These are phyloP conservation scores for Drosophila sucinea DNA, from an alignment of 1,140 invertebrate species.

Conservation along the genomic window DNA sequence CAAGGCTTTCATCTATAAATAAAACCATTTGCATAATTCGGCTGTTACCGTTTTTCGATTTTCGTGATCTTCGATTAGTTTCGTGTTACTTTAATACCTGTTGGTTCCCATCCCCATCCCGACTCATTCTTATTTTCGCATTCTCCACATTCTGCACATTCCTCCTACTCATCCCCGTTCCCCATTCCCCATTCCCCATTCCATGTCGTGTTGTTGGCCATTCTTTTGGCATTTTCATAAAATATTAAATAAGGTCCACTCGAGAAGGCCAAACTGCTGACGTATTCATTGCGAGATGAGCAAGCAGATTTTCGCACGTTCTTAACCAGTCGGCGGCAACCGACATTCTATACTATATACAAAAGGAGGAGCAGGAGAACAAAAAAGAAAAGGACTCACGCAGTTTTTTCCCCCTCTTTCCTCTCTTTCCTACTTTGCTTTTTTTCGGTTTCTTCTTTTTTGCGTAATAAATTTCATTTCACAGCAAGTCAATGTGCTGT, in stretches of 20 bases:
- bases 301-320: conserved; percentile 65
- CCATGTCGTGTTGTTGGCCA: background rate
- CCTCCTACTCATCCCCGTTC: too few species aligned
- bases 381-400: conserved; percentile 15
- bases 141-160: too few species aligned
- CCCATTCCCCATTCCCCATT: too few species aligned
- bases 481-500: conserved; percentile 72
- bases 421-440: background rate
- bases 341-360: background rate
- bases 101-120: conserved; percentile 15
- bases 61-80: conserved; percentile 52
- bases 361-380: conserved; percentile 24
- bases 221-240: conserved; percentile 58
- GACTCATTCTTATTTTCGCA: background rate
- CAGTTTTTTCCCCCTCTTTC: conserved; percentile 14
- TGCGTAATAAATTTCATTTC: conserved; percentile 72
- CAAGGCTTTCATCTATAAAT: conserved; percentile 74
- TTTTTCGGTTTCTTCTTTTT: conserved; percentile 20
- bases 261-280: conserved; percentile 46
- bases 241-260: conserved; percentile 44
- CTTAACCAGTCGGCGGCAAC: conserved; percentile 42
- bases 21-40: conserved; percentile 72
- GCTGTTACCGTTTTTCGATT: conserved; percentile 37
- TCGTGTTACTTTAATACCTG: conserved; percentile 53
- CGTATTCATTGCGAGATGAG: conserved; percentile 61